phyloP scores from a whole-genome alignment of 2,888 invertebrate genomes.

The Aelia acuminata region DNA sequence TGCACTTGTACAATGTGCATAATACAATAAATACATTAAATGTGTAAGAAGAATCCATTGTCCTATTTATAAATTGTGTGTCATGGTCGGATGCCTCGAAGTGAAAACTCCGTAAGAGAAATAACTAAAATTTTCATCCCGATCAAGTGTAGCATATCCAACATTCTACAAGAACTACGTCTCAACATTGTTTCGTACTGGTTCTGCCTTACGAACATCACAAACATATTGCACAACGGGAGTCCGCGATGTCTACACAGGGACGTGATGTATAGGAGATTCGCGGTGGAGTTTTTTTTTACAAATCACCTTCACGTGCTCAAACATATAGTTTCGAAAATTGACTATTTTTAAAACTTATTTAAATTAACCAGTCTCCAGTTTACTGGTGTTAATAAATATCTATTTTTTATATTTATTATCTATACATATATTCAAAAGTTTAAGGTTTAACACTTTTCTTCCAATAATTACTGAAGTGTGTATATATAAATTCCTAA shows the following conservation, averaged over 20 bases:
- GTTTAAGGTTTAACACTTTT: too few species aligned
- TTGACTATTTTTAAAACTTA: too few species aligned
- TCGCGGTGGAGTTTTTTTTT: not conserved
- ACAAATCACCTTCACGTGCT: not conserved
- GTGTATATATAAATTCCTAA: too few species aligned
- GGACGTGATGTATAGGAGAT: not conserved
- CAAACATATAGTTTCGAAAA: too few species aligned
- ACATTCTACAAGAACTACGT: constrained; percentile 30
- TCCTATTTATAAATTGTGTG: not conserved
- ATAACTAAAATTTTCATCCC: constrained; percentile 31
- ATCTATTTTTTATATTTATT: too few species aligned
- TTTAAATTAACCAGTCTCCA: too few species aligned
- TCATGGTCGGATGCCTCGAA: constrained; percentile 7
- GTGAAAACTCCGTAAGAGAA: constrained; percentile 10
- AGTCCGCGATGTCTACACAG: not conserved
- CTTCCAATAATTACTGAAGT: too few species aligned
- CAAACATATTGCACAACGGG: not conserved
- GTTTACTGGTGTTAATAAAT: too few species aligned
- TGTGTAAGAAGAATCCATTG: not conserved
- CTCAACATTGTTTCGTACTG: not conserved
- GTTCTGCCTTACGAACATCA: not conserved
- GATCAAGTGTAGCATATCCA: constrained; percentile 3
- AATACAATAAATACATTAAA: too few species aligned
- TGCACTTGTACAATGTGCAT: too few species aligned
- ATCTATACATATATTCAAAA: too few species aligned